phyloP scores from a whole-genome alignment of 2,888 invertebrate species.

The Lumbricus terrestris region DNA sequence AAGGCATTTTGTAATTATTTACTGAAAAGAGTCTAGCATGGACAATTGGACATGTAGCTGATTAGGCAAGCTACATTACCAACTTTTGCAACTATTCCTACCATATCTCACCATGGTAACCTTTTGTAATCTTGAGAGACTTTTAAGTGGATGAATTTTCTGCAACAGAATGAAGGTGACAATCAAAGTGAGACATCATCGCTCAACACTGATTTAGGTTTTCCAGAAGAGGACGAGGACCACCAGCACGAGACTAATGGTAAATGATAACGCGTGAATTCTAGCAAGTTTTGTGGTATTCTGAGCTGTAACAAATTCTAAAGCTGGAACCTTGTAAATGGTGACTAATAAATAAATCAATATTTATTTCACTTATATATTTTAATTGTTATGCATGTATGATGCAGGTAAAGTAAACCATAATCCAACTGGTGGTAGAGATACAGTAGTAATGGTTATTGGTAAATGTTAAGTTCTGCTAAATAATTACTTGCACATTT shows the following conservation, averaged over 20 bases:
- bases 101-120: neutral
- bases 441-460: too few species aligned
- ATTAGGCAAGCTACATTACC: too few species aligned
- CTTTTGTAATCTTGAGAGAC: neutral
- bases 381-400: too few species aligned
- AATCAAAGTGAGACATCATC: constrained; percentile 35
- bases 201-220: constrained; percentile 69
- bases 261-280: neutral
- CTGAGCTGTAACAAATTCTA: neutral
- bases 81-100: neutral
- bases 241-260: constrained; percentile 78
- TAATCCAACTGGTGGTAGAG: too few species aligned
- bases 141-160: neutral
- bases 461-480: too few species aligned
- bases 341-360: too few species aligned
- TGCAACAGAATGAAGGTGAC: constrained; percentile 35
- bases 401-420: too few species aligned
- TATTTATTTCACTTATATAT: too few species aligned
- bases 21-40: neutral
- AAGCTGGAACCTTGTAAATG: too few species aligned
- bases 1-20: too few species aligned
- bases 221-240: constrained; percentile 72
- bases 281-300: neutral
- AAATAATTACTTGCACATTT: too few species aligned
- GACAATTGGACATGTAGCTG: neutral